Conservation (phyloP, 2,888 invertebrate genomes). For the Norana najaformis region DNA sequence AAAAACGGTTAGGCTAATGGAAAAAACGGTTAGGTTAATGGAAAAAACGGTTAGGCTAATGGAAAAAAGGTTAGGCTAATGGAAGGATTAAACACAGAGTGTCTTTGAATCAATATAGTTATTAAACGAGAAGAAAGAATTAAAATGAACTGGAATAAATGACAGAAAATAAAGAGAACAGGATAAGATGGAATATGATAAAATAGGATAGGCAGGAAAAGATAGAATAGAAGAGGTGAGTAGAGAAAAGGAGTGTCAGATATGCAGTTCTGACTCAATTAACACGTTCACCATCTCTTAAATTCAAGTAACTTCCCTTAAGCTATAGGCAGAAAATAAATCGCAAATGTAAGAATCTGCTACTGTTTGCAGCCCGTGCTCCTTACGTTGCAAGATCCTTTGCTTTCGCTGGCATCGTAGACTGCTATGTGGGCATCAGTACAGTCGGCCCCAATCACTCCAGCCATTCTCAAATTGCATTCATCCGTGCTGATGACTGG, state of each 20-base stretch:
- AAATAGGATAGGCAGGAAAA: too few relatives aligned
- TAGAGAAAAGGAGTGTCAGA: too few relatives aligned
- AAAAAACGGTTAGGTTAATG: not conserved
- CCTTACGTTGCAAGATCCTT: conserved; percentile 43
- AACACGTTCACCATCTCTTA: not conserved
- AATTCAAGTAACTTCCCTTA: not conserved
- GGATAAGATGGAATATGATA: too few relatives aligned
- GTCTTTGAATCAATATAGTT: not conserved
- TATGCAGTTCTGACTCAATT: too few relatives aligned
- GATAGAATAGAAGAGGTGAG: too few relatives aligned
- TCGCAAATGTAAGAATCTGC: not conserved
- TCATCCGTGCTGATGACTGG: conserved; percentile 34
- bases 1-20: not conserved
- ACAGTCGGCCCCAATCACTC: conserved; percentile 21
- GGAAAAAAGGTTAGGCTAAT: not conserved
- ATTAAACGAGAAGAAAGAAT: too few relatives aligned
- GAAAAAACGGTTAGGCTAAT: not conserved
- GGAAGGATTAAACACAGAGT: not conserved
- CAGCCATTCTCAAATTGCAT: conserved; percentile 31
- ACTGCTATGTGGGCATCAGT: conserved; percentile 39
- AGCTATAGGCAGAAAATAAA: not conserved
- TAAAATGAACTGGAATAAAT: too few relatives aligned
- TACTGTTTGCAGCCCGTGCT: not conserved
- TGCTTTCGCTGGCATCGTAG: conserved; percentile 25
- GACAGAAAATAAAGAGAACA: too few relatives aligned